A percentile compares a stretch with the other conserved stretches of the same genome.
These are phyloP conservation scores for Sciaenops ocellatus DNA, from an alignment of 2,797 vertebrate species.

Conservation along the genomic window DNA sequence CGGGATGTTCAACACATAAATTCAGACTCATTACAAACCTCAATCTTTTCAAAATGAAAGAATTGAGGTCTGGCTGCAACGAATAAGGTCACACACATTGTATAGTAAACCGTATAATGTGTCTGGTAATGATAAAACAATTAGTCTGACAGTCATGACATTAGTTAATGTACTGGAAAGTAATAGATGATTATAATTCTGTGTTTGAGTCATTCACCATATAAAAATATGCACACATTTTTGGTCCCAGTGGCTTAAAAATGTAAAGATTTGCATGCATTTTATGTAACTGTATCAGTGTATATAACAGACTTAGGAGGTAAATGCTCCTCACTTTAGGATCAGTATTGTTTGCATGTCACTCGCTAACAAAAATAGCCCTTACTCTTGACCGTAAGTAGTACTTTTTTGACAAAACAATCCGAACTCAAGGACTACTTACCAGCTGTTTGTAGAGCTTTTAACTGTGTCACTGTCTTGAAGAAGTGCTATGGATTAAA, in stretches of 20 bases:
- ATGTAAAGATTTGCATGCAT: background rate
- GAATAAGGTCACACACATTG: background rate
- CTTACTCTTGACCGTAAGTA: background rate
- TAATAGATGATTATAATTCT: background rate
- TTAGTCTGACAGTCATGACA: too few species aligned
- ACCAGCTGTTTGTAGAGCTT: background rate
- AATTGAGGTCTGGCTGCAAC: background rate
- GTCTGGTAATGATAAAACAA: background rate
- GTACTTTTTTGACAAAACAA: background rate
- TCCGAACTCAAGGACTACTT: background rate
- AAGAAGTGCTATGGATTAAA: too few species aligned
- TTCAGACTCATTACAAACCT: background rate
- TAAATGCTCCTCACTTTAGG: background rate
- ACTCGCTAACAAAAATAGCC: background rate
- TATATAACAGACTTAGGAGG: background rate
- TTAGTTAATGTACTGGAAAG: background rate
- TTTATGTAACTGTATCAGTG: background rate
- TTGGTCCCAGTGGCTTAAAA: background rate
- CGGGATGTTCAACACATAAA: constrained; percentile 12
- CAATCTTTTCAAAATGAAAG: background rate
- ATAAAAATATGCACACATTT: background rate
- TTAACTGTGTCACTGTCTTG: background rate
- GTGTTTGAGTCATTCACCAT: background rate
- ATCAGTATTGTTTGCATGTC: background rate
- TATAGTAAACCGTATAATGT: background rate